phyloP scores from a whole-genome alignment of 2,113 vertebrate genomes.

The Aptenodytes forsteri region DNA sequence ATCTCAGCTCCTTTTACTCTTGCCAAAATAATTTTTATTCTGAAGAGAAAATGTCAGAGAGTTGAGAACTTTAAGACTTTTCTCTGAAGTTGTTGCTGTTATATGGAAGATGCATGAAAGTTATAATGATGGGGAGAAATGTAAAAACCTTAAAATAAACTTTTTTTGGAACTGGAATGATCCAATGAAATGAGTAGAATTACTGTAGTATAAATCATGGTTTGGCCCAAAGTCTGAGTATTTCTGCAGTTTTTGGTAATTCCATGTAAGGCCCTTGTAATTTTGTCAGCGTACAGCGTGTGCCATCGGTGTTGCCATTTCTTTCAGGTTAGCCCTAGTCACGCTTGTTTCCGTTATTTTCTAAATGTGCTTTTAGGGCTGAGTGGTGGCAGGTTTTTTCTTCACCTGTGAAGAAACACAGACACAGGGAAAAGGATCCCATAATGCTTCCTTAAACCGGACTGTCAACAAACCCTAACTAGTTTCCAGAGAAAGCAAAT shows the following conservation, averaged over 20 bases:
- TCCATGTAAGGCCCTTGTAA: not conserved
- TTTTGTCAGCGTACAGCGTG: rapidly evolving
- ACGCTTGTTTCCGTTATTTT: not conserved
- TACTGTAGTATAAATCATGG: not conserved
- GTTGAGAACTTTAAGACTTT: not conserved
- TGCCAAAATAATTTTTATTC: slow-evolving; percentile 13
- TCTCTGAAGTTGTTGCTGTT: not conserved
- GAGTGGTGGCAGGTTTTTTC: not conserved
- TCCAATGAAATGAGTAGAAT: not conserved
- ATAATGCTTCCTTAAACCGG: not conserved
- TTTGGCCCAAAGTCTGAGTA: slow-evolving; percentile 14
- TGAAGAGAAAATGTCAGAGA: not conserved
- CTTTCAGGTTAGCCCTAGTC: not conserved
- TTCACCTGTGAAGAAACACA: not conserved
- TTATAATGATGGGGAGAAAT: not conserved
- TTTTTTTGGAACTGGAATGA: not conserved
- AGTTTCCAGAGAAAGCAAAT: not conserved
- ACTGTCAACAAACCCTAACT: not conserved
- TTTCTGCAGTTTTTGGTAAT: not conserved
- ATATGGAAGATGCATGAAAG: not conserved
- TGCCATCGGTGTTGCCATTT: not conserved
- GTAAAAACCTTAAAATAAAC: slow-evolving; percentile 6
- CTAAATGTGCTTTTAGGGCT: not conserved
- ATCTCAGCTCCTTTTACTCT: not conserved
- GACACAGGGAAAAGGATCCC: not conserved